Evolutionary conservation across 1,140 invertebrate genomes (phyloP).

Genomic region (Maconellicoccus hirsutus): DNA sequence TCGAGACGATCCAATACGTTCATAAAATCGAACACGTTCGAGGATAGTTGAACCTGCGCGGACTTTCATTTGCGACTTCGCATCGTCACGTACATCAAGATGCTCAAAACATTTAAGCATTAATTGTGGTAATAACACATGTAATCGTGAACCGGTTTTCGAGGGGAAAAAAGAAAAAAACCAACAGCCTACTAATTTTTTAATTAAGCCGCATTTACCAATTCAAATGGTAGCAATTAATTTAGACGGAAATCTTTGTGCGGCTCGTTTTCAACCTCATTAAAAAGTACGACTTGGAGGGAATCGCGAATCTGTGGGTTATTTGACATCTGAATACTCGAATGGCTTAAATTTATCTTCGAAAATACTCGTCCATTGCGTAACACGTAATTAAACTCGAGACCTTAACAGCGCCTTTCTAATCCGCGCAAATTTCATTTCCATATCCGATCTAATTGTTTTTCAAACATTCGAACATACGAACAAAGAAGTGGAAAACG

Average conservation of each 20-base stretch:
- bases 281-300: not conserved
- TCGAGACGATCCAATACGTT: too few species aligned
- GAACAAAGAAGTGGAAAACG: not conserved
- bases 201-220: constrained; percentile 15
- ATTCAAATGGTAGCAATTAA: constrained; percentile 14
- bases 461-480: not conserved
- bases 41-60: too few species aligned
- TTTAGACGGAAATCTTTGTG: constrained; percentile 12
- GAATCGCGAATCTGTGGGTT: not conserved
- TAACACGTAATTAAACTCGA: not conserved
- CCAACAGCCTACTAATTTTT: constrained; percentile 2
- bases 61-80: too few species aligned
- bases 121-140: not conserved
- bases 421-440: not conserved
- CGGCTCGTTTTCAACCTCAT: constrained; percentile 14
- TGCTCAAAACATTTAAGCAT: not conserved
- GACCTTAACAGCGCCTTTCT: not conserved
- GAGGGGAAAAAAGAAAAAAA: not conserved
- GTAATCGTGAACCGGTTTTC: not conserved
- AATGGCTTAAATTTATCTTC: not conserved
- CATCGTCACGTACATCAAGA: too few species aligned
- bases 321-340: not conserved
- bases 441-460: not conserved
- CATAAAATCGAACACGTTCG: too few species aligned
- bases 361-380: not conserved